A percentile compares a stretch with the other conserved stretches of the same genome.
phyloP scores from a whole-genome alignment of 2,113 vertebrate genomes.

The Uria aalge region DNA sequence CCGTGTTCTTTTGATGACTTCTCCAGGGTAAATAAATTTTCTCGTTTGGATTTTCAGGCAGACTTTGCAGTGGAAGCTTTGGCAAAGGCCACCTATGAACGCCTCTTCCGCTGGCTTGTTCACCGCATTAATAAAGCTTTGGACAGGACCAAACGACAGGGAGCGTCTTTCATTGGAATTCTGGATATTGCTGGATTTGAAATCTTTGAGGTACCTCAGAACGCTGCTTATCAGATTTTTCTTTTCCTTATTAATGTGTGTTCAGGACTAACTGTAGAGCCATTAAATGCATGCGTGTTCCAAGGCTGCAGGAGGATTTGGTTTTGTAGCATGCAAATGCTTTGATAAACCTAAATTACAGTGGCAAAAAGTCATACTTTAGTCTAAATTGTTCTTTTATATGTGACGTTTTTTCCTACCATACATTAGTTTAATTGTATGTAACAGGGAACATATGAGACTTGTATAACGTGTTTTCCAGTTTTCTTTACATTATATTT shows the following conservation, averaged over 20 bases:
- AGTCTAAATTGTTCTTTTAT: neutral
- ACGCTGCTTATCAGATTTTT: too few species aligned
- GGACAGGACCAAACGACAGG: conserved; percentile 96
- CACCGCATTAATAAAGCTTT: conserved; percentile 97
- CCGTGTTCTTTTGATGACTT: neutral
- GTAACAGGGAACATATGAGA: neutral
- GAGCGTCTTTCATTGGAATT: conserved; percentile 97
- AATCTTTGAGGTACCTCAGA: conserved; percentile 89
- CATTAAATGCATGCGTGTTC: fast-evolving
- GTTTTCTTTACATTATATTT: fast-evolving
- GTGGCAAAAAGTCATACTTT: neutral
- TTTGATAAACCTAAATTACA: neutral
- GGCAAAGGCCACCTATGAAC: conserved; percentile 96
- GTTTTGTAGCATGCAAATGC: neutral
- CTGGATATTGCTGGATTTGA: conserved; percentile 98
- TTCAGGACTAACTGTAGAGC: neutral
- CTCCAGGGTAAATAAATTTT: neutral
- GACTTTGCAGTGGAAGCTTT: conserved; percentile 97
- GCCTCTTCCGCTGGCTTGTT: conserved; percentile 97
- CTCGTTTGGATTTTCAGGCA: conserved; percentile 75
- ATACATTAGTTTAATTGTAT: fast-evolving
- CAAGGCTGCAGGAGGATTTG: neutral
- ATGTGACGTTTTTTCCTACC: neutral
- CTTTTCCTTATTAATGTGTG: fast-evolving
- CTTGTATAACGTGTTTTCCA: neutral